Evolutionary conservation across 2,113 vertebrate genomes (phyloP).

Genomic region (Raphicerus campestris): DNA sequence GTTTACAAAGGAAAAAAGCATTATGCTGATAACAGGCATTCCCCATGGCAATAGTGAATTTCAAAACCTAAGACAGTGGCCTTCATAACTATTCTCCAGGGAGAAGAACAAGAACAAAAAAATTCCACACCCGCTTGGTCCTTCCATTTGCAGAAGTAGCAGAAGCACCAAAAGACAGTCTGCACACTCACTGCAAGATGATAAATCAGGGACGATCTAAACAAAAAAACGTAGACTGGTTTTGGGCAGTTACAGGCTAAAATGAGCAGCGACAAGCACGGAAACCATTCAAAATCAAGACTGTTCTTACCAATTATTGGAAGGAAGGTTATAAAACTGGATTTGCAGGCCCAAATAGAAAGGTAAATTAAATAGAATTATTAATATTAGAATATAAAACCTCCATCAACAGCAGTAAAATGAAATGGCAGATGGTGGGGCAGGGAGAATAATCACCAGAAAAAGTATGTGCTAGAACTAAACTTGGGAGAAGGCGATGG

Average conservation of each 20-base stretch:
- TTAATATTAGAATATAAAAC: not conserved
- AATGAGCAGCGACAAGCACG: not conserved
- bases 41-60: not conserved
- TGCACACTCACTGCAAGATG: not conserved
- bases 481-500: not conserved
- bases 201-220: not conserved
- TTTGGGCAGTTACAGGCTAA: not conserved
- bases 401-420: not conserved
- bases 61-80: not conserved
- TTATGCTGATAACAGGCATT: not conserved
- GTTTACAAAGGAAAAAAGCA: not conserved
- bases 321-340: not conserved
- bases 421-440: not conserved
- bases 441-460: not conserved
- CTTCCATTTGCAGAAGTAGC: not conserved
- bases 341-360: not conserved
- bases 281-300: not conserved
- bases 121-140: not conserved
- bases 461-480: not conserved
- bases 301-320: not conserved
- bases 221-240: not conserved
- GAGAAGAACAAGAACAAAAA: not conserved
- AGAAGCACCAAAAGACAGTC: not conserved
- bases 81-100: not conserved
- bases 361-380: not conserved